Conservation (phyloP, 1,140 invertebrate species). For the Lepidurus packardi region DNA sequence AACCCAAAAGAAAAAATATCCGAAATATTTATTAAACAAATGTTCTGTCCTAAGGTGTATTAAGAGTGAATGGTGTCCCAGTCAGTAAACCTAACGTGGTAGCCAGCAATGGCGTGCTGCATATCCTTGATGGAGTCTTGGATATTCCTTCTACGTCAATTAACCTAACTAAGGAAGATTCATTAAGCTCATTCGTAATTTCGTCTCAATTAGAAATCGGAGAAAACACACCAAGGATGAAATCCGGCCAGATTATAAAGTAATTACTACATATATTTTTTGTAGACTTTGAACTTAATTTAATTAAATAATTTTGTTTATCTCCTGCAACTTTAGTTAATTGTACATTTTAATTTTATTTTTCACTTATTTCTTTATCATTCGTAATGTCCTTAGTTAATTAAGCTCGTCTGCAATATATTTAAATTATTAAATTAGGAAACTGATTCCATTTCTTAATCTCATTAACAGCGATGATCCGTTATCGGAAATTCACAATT, state of each 20-base stretch:
- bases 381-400: too few species aligned
- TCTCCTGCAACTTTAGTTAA: too few species aligned
- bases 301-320: too few species aligned
- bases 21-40: neutral
- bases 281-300: too few species aligned
- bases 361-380: too few species aligned
- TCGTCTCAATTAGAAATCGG: neutral
- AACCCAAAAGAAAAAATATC: neutral
- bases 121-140: neutral
- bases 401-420: too few species aligned
- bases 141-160: neutral
- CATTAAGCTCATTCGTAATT: neutral
- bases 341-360: too few species aligned
- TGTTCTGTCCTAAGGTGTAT: neutral
- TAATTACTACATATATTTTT: neutral
- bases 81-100: neutral
- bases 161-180: neutral
- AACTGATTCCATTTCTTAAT: neutral
- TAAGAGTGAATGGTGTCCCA: neutral
- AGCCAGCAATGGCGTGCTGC: neutral
- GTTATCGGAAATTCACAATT: conserved; percentile 30
- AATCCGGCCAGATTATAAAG: neutral
- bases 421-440: neutral
- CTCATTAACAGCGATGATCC: conserved; percentile 1
- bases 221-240: neutral